Conservation (phyloP, 2,113 vertebrate genomes). For the Corapipo altera region DNA sequence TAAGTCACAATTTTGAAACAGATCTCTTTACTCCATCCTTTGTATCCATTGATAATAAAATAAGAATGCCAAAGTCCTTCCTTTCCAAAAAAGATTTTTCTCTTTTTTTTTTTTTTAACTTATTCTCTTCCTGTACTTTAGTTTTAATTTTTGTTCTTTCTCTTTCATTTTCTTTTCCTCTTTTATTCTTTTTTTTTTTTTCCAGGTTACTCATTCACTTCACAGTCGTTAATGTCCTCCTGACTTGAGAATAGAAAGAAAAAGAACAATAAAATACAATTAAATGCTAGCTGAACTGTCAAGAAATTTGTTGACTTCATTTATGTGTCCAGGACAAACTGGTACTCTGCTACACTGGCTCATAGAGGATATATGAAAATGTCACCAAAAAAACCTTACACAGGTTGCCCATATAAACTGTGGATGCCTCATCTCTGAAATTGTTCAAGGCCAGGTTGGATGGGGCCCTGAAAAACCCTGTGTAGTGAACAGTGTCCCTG, state of each 20-base stretch:
- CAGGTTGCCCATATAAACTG: neutral
- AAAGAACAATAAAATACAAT: neutral
- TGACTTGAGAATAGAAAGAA: neutral
- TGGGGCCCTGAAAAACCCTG: neutral
- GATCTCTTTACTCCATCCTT: constrained; percentile 58
- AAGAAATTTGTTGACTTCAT: neutral
- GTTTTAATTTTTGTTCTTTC: neutral
- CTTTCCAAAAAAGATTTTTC: neutral
- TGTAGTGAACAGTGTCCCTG: neutral
- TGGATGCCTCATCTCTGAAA: neutral
- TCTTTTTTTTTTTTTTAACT: neutral
- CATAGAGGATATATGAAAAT: neutral
- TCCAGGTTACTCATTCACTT: neutral
- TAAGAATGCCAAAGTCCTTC: constrained; percentile 42
- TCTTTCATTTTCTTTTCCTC: neutral
- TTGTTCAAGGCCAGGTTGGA: no score
- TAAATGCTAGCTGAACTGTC: neutral
- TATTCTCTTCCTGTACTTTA: neutral
- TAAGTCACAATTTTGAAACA: constrained; percentile 74
- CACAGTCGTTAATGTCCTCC: neutral
- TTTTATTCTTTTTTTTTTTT: neutral
- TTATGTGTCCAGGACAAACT: neutral
- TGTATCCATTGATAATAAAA: constrained; percentile 65
- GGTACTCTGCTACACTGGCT: neutral
- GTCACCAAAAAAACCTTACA: accelerated